Evolutionary conservation across 2,797 vertebrate species (phyloP).

Genomic region (Poecile montanus): DNA sequence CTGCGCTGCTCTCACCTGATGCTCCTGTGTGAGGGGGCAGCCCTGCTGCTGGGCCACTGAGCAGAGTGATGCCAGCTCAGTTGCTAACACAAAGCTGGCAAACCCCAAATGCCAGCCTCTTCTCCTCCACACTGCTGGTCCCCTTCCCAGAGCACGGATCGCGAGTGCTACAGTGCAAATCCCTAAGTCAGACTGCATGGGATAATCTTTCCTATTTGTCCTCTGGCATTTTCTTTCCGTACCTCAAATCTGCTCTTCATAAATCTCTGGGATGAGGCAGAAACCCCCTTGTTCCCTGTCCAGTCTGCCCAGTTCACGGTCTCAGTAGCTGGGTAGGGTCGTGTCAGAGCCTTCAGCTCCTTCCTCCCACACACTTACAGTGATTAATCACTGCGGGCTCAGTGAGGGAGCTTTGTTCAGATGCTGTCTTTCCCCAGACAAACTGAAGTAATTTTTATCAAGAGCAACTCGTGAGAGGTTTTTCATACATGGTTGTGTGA

Average conservation of each 20-base stretch:
- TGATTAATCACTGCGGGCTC: not conserved
- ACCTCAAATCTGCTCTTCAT: conserved; percentile 29
- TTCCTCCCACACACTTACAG: not conserved
- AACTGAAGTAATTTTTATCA: not conserved
- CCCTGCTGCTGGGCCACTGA: accelerated
- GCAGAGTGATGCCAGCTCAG: not conserved
- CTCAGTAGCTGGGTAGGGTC: not conserved
- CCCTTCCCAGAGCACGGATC: not conserved
- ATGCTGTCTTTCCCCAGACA: not conserved
- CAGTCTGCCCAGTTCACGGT: not conserved
- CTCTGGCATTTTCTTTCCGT: not conserved
- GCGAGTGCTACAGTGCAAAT: not conserved
- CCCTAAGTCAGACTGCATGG: not conserved
- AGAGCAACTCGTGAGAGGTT: not conserved
- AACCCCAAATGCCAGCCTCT: not conserved
- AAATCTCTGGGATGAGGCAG: conserved; percentile 34
- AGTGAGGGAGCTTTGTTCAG: not conserved
- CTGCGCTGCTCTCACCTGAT: not conserved
- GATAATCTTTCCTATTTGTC: conserved; percentile 20
- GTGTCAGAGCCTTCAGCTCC: conserved; percentile 33
- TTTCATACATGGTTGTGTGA: not conserved
- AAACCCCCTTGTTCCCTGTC: not conserved
- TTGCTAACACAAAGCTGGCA: not conserved
- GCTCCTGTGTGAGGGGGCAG: accelerated
- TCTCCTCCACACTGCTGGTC: not conserved